Percentiles rank a stretch among this genome's conserved stretches.
Conservation (phyloP, 2,797 vertebrate genomes). For the Cuculus canorus region DNA sequence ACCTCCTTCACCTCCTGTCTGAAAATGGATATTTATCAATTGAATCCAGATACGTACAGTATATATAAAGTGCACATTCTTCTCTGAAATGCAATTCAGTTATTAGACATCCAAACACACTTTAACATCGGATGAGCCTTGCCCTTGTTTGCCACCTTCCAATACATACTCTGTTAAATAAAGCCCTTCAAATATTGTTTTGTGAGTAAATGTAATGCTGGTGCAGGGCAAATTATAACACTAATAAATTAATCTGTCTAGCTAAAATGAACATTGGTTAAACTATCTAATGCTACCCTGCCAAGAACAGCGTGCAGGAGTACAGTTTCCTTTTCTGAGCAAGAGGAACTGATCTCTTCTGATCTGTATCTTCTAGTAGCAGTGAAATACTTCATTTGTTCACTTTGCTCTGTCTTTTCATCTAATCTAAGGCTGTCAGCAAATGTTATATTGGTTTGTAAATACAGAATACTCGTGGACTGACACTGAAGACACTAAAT, state of each 20-base stretch:
- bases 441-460: neutral
- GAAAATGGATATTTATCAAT: neutral
- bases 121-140: neutral
- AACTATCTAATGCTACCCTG: neutral
- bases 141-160: neutral
- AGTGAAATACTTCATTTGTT: conserved; percentile 24
- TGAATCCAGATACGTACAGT: neutral
- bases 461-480: neutral
- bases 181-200: neutral
- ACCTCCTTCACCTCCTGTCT: neutral
- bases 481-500: neutral
- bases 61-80: neutral
- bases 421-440: conserved; percentile 16
- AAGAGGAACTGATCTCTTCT: neutral
- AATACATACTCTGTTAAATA: neutral
- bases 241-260: neutral
- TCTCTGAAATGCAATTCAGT: neutral
- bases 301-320: neutral
- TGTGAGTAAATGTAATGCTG: neutral
- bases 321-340: neutral
- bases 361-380: neutral
- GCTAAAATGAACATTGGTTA: neutral
- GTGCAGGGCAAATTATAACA: neutral
- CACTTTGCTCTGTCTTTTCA: conserved; percentile 16
- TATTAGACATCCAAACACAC: neutral